Evolutionary conservation across 35 echinoderm and acorn worm genomes (phyloP), one percentile per base, ranked within the genome.

Genomic region (Heliocidaris tuberculata): DNA sequence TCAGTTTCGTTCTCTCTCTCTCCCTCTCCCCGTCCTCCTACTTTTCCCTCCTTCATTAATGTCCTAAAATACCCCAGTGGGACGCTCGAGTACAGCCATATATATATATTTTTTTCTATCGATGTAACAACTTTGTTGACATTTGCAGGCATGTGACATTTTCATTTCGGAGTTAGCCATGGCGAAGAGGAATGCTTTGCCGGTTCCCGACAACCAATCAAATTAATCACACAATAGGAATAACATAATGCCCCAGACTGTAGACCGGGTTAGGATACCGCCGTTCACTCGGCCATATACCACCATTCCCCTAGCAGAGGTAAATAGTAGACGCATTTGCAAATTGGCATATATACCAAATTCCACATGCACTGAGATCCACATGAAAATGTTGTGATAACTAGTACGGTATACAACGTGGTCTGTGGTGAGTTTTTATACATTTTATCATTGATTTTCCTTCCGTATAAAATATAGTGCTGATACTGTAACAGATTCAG

Each of bases 81-180:
- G 65, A 19, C 65, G 21, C 65, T 78, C 27, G 17, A 78, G 65
- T 27, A 78, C 65, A 78, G 65, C 27, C 65, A 78, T 19, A 78
- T 78, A 78, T 5, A n/a, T 78, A n/a, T n/a, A n/a, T 42, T 42
- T 42, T 42, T 42, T 3, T 42, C 27, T 78, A 78, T 24, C 65
- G 19, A 24, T 27, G 65, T 78, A 78, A 78, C 65, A 78, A 78
- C 65, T 78, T 78, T 78, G 65, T 78, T 78, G 65, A 78, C 65
- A 78, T 78, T 78, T 78, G 65, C 65, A 78, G 65, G 65, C 65
- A 78, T 78, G 19, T 78, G 65, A 78, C 65, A 78, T 78, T 78
- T 78, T 78, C 65, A 78, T n/a, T 78, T 78, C 65, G 65, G 65
- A 78, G 65, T 78, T 78, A 78, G 65, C 65, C 65, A n/a, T 78